Evolutionary conservation across 53 echinoderm and acorn worm species (phyloP), one percentile per base, ranked within the genome.

Genomic region (Zoroaster sp.): DNA sequence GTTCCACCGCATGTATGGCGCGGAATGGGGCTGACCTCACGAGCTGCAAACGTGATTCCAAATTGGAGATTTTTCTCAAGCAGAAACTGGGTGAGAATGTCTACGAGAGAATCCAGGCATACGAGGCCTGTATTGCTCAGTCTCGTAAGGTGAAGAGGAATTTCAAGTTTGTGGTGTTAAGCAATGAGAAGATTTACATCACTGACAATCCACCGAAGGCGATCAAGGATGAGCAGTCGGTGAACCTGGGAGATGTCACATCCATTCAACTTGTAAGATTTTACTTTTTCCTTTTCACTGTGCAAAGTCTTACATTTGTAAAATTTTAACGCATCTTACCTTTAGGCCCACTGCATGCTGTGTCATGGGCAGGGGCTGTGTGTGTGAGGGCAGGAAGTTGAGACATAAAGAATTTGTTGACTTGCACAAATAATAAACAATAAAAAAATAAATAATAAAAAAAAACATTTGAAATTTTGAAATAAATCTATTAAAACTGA

Each of bases 151-250:
- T 93, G 66, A 96, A 96, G 78, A 91, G 89, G 55, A 93, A 91
- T 21, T 96, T 89, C 74, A 96, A 96, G 80, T 92, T 91, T 91
- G 93, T 83, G 52, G 87, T 96, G 6, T 73, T 96, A 70, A 82
- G 91, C 33, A 93, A 93, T 40, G 94, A 96, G 52, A 83, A 91
- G 47, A 72, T 96, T 32, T 96, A 91, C 66, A 88, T 96, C 35
- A 94, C 94, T 0, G 96, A 94, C 37, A 96, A 96, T 77, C 96
- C 96, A 40, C 96, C 96, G 28, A 96, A 94, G 87, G 82, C 77
- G 25, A 96, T 96, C 52, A 72, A 88, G 49, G 91, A 91, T 25
- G 94, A 94, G 42, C 94, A 96, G 49, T 82, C 93, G 39, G 93
- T 96, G 21, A 91, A 73, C 42, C 91, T 96, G 34, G 93, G 91